Evolutionary conservation across 2,113 vertebrate species (phyloP).

Genomic region (Balaeniceps rex): DNA sequence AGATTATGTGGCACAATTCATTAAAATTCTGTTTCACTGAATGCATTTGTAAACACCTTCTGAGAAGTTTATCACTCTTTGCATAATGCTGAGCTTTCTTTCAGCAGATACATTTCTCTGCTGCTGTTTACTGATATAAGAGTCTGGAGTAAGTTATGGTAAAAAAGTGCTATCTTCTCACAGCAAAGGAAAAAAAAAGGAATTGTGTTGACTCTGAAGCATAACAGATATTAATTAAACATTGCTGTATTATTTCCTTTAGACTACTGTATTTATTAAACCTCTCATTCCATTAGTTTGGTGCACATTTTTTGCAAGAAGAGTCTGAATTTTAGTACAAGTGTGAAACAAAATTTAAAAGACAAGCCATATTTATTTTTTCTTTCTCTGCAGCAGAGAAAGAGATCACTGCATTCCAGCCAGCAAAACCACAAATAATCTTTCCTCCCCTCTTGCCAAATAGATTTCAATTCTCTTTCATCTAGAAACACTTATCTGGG

Average conservation of each 20-base stretch:
- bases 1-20: conserved; percentile 77
- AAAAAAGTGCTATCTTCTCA: conserved; percentile 59
- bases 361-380: neutral
- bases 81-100: conserved; percentile 58
- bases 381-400: neutral
- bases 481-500: neutral
- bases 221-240: conserved; percentile 44
- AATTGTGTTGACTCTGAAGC: conserved; percentile 47
- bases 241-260: conserved; percentile 41
- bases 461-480: neutral
- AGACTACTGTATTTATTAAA: conserved; percentile 45
- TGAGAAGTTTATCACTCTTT: conserved; percentile 70
- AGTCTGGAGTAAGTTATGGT: conserved; percentile 53
- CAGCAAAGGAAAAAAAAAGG: conserved; percentile 44
- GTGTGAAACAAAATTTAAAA: conserved; percentile 3
- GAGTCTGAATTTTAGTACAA: neutral
- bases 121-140: conserved; percentile 47
- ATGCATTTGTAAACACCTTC: conserved; percentile 75
- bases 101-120: conserved; percentile 47
- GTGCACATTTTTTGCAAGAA: conserved; percentile 3
- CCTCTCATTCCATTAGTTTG: conserved; percentile 33
- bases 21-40: conserved; percentile 77
- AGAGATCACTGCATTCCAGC: neutral
- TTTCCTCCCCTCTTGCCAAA: neutral
- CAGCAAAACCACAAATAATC: neutral